phyloP scores from a whole-genome alignment of 2,797 vertebrate species.

The Bradypus variegatus region DNA sequence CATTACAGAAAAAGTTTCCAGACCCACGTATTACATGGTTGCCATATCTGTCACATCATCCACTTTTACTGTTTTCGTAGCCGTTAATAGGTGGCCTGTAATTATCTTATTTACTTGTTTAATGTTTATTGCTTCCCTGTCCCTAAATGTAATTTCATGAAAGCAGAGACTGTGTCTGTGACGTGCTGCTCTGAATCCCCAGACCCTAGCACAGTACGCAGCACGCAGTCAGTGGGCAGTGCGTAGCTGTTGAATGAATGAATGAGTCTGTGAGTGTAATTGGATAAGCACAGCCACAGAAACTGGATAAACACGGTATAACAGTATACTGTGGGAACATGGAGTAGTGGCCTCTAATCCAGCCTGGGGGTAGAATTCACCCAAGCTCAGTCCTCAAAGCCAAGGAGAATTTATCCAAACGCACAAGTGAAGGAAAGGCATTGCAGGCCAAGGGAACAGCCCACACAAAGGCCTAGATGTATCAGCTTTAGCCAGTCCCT shows the following conservation, averaged over 20 bases:
- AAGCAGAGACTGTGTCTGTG: too few relatives aligned
- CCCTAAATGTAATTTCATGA: neutral
- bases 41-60: neutral
- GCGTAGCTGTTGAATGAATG: too few relatives aligned
- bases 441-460: neutral
- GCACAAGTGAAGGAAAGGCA: neutral
- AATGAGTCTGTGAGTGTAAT: too few relatives aligned
- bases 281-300: neutral
- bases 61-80: neutral
- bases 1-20: neutral
- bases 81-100: neutral
- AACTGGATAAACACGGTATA: too few relatives aligned
- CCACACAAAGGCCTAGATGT: neutral
- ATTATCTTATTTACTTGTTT: neutral
- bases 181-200: neutral
- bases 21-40: neutral
- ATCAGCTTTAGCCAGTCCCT: neutral
- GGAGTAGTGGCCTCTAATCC: neutral
- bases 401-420: neutral
- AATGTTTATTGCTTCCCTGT: neutral
- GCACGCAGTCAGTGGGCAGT: too few relatives aligned
- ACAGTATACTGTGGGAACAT: neutral
- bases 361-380: neutral
- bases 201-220: neutral
- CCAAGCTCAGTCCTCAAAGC: neutral